Evolutionary conservation across 1,140 invertebrate species (phyloP).

Genomic region (Orchesella cincta): DNA sequence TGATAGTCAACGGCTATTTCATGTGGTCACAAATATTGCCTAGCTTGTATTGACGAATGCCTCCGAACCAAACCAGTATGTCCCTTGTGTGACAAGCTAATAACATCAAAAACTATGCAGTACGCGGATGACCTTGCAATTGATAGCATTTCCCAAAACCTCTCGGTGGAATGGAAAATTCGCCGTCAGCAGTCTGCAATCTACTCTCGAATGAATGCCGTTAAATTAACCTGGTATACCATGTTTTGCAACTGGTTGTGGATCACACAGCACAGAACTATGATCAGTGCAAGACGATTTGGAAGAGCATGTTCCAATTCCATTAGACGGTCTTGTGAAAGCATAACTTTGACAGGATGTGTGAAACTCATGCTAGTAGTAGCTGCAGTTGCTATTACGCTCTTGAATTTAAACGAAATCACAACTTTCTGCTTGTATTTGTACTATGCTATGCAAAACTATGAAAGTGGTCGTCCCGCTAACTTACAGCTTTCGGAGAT

Average conservation of each 20-base stretch:
- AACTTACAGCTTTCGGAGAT: too few species aligned
- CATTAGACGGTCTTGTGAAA: not conserved
- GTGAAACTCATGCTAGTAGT: too few species aligned
- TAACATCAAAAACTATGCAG: not conserved
- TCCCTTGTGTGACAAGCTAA: not conserved
- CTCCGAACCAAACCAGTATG: not conserved
- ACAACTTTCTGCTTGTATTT: too few species aligned
- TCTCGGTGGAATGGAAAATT: not conserved
- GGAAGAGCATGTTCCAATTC: not conserved
- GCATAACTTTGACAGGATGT: not conserved
- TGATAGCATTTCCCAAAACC: not conserved
- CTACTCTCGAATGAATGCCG: too few species aligned
- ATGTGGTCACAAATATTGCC: not conserved
- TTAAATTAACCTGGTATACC: too few species aligned
- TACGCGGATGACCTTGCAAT: not conserved
- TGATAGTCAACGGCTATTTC: not conserved
- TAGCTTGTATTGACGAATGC: not conserved
- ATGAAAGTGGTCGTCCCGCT: too few species aligned
- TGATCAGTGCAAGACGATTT: not conserved
- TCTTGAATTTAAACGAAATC: too few species aligned
- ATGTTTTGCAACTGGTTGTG: too few species aligned
- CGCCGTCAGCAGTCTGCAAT: too few species aligned
- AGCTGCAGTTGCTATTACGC: too few species aligned
- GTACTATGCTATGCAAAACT: too few species aligned
- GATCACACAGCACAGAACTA: too few species aligned